These are phyloP conservation scores for Carduelis carduelis DNA, from an alignment of 2,797 vertebrate genomes.

Conservation along the genomic window DNA sequence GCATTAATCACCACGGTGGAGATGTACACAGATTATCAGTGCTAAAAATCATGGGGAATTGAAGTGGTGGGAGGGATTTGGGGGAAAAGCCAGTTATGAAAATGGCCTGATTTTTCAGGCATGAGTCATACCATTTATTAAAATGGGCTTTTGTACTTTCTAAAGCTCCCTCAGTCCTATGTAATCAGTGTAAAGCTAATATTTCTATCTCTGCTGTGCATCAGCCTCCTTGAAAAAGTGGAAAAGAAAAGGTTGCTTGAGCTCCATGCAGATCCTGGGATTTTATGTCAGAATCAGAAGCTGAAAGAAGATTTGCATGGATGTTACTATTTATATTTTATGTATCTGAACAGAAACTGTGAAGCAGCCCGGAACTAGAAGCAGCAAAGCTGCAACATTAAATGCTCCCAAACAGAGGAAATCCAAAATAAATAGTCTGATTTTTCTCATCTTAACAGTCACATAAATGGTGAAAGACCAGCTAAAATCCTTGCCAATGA, in stretches of 20 bases:
- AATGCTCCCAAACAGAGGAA: background rate
- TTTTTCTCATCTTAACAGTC: background rate
- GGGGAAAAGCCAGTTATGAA: slow-evolving; percentile 39
- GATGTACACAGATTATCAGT: background rate
- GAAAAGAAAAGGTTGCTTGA: background rate
- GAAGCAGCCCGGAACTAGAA: background rate
- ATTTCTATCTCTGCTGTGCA: background rate
- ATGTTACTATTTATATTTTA: background rate
- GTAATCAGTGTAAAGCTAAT: slow-evolving; percentile 20
- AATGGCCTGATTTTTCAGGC: slow-evolving; percentile 38
- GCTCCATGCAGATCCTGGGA: background rate
- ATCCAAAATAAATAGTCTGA: background rate
- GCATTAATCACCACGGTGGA: background rate
- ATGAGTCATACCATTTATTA: slow-evolving; percentile 47
- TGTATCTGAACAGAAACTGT: background rate
- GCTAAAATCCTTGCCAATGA: background rate
- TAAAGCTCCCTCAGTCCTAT: background rate
- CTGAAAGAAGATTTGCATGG: background rate
- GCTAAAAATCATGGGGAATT: background rate
- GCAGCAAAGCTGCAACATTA: background rate
- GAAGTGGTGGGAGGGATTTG: slow-evolving; percentile 25
- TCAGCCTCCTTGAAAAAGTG: background rate
- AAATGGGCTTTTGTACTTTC: slow-evolving; percentile 44
- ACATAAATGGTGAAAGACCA: background rate
- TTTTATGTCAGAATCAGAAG: slow-evolving; percentile 8